Evolutionary conservation across 2,113 vertebrate species (phyloP), one percentile per base, ranked within the genome.

Genomic region (Anas platyrhynchos): DNA sequence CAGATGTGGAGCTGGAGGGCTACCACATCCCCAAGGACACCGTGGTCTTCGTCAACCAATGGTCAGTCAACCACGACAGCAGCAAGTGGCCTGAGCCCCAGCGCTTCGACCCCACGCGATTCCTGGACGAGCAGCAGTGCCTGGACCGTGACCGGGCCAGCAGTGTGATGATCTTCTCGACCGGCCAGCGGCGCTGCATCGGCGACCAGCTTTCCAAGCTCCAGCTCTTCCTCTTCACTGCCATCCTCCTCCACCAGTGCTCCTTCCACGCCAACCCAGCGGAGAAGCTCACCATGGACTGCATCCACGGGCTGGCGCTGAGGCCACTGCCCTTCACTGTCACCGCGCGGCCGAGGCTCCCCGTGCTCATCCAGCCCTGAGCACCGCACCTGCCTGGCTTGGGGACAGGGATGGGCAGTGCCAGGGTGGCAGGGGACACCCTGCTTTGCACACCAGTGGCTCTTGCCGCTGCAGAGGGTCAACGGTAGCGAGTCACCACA

Each of bases 1-100:
- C 98, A 1, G 98, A 98, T 6, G 98, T 98, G 74, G 97, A 97
- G 20, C 98, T 99, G 3, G 97, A 98, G 36, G 98, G 98, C 77
- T 97, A 98, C 92, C 97, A 96, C 97, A 98, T 99, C 95, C 98
- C 98, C 79, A 98, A 98, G 92, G 98, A 98, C 97, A 99, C 98
- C 0, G 98, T 99, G 59, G 97, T 99, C 76, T 99, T 99, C 93
- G 94, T 99, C 94, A 99, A 99, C 94, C 98, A 99, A 96, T 99
- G 98, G 98, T 99, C 98, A 0, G 98, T 98, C 94, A 99, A 99
- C 95, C 98, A 99, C 2, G 98, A 99, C 93, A 58, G 95, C 12
- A 43, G 89, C 74, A 98, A 98, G 89, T 99, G 98, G 98, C 98
- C 96, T 13, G 98, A 99, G 52, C 98, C 98, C 0, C 96, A 98